phyloP scores from a whole-genome alignment of 30 jellyfish, hydroid and myxozoan species.

The Aurelia coerulea region DNA sequence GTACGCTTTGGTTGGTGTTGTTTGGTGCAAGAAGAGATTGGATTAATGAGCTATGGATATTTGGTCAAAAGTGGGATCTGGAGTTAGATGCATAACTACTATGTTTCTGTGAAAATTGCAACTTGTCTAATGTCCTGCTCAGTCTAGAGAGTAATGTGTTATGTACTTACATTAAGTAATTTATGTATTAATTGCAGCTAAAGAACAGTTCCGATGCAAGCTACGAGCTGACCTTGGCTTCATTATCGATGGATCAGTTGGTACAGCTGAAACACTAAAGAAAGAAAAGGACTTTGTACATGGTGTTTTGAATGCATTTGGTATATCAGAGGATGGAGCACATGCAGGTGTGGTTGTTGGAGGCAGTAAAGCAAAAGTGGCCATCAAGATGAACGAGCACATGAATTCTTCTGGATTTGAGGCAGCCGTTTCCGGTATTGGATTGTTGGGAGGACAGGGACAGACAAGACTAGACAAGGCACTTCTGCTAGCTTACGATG shows the following conservation, averaged over 20 bases:
- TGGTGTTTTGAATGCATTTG: constrained; percentile 30
- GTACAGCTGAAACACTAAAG: neutral
- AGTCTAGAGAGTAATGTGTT: too few species aligned
- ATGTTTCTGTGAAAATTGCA: too few species aligned
- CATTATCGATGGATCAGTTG: constrained; percentile 21
- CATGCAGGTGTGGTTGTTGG: constrained; percentile 56
- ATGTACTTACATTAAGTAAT: too few species aligned
- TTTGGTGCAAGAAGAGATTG: too few species aligned
- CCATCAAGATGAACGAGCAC: constrained; percentile 40
- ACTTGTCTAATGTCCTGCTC: too few species aligned
- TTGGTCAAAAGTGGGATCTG: too few species aligned
- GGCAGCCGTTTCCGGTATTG: constrained; percentile 29
- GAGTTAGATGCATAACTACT: too few species aligned
- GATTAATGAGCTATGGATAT: too few species aligned
- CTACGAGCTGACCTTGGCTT: constrained; percentile 44
- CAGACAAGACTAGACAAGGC: constrained; percentile 38
- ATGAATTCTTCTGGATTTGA: constrained; percentile 5
- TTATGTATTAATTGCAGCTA: constrained; percentile 9
- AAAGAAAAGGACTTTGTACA: constrained; percentile 48
- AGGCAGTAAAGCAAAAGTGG: constrained; percentile 1
- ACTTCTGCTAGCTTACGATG: constrained; percentile 31
- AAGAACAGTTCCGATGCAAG: constrained; percentile 17
- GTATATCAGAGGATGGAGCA: constrained; percentile 7
- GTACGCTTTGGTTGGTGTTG: too few species aligned
- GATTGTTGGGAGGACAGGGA: constrained; percentile 4